A percentile compares a stretch with the other conserved stretches of the same genome.
Conservation (phyloP, 92 coral and sea anemone species). For the Zoanthus sociatus region DNA sequence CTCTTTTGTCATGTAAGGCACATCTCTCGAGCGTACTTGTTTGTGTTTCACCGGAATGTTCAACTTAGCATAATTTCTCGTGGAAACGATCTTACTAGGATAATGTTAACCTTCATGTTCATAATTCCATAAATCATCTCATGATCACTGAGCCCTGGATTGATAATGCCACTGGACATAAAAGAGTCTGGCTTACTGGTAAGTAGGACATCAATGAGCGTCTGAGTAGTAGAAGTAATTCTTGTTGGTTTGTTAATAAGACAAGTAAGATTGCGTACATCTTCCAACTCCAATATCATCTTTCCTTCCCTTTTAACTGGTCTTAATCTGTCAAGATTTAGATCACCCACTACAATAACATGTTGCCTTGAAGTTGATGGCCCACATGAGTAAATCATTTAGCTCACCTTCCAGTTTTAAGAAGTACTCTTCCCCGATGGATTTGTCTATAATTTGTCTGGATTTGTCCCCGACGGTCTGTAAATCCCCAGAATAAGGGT, state of each 20-base stretch:
- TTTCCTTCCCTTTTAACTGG: slow-evolving; percentile 34
- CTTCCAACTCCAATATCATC: slow-evolving; percentile 17
- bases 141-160: slow-evolving; percentile 15
- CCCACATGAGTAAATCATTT: slow-evolving; percentile 36
- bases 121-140: background rate
- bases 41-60: slow-evolving; percentile 41
- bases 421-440: background rate
- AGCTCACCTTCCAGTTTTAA: slow-evolving; percentile 36
- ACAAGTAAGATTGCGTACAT: background rate
- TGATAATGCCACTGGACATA: background rate
- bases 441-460: background rate
- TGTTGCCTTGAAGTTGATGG: slow-evolving; percentile 18
- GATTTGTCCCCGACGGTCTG: background rate
- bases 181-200: background rate
- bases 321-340: slow-evolving; percentile 35
- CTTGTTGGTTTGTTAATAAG: background rate
- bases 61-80: background rate
- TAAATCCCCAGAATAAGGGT: background rate
- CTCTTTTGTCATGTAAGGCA: slow-evolving; percentile 44
- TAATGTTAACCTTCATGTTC: slow-evolving; percentile 5
- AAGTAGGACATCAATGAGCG: slow-evolving; percentile 1
- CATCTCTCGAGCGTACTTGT: background rate
- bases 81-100: background rate
- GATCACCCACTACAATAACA: slow-evolving; percentile 23
- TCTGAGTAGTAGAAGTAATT: background rate